Conservation (phyloP, 2,888 invertebrate genomes). For the Nemotelus nigrinus region DNA sequence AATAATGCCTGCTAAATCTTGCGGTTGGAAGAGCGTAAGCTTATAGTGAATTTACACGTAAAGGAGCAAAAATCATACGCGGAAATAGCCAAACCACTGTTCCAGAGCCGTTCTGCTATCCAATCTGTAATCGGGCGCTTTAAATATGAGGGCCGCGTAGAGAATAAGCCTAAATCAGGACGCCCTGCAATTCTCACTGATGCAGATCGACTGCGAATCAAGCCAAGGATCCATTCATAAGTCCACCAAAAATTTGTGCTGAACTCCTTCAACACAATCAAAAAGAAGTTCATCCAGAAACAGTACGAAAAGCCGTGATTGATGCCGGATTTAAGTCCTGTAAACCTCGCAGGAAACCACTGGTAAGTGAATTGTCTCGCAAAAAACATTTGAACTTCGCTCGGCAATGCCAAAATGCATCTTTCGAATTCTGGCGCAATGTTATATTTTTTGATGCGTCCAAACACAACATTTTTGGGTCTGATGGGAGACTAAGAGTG, state of each 20-base stretch:
- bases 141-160: too few species aligned
- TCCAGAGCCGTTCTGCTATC: too few species aligned
- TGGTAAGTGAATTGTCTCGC: slow-evolving; percentile 18
- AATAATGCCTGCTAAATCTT: too few species aligned
- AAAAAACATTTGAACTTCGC: slow-evolving; percentile 38
- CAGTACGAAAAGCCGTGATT: slow-evolving; percentile 42
- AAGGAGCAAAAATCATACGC: too few species aligned
- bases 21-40: too few species aligned
- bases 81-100: too few species aligned
- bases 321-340: slow-evolving; percentile 23
- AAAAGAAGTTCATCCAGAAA: slow-evolving; percentile 47
- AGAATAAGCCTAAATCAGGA: too few species aligned
- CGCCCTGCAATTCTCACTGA: too few species aligned
- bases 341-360: slow-evolving; percentile 19
- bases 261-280: slow-evolving; percentile 32
- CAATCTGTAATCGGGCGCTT: too few species aligned
- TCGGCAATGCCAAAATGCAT: slow-evolving; percentile 37
- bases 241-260: slow-evolving; percentile 44
- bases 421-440: slow-evolving; percentile 24
- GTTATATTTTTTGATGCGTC: slow-evolving; percentile 32
- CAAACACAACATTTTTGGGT: slow-evolving; percentile 38
- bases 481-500: slow-evolving; percentile 13
- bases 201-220: too few species aligned
- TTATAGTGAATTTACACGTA: too few species aligned
- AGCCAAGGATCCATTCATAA: slow-evolving; percentile 44